Evolutionary conservation across 2,888 invertebrate genomes (phyloP).

Genomic region (Andricus quercusramuli): DNA sequence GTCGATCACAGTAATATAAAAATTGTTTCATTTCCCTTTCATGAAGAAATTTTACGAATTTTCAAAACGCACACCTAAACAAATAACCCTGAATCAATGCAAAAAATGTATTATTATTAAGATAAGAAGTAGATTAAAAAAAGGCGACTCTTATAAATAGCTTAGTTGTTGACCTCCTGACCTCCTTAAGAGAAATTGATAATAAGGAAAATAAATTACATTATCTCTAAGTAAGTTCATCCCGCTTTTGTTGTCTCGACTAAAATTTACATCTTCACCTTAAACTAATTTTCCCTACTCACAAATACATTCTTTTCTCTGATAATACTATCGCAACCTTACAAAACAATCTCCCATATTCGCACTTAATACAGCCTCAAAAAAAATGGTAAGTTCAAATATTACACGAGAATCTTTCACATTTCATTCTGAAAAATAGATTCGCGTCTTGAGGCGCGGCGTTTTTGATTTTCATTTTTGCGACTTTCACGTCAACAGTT

Average conservation of each 20-base stretch:
- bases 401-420: neutral
- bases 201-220: neutral
- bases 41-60: neutral
- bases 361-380: neutral
- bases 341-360: constrained; percentile 2
- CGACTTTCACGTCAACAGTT: neutral
- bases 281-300: neutral
- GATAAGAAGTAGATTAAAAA: constrained; percentile 5
- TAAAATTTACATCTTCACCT: constrained; percentile 1
- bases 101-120: neutral
- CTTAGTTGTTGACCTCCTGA: neutral
- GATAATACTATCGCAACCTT: neutral
- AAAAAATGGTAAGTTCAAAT: neutral
- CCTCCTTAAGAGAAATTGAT: neutral
- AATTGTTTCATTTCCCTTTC: neutral
- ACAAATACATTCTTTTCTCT: neutral
- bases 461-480: neutral
- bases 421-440: constrained; percentile 1
- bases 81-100: constrained; percentile 2
- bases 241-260: neutral
- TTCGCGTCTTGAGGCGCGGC: neutral
- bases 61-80: neutral
- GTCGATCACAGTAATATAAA: constrained; percentile 9
- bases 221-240: constrained; percentile 10
- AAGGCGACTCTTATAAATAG: neutral